These are phyloP conservation scores for Zophobas morio DNA, from an alignment of 1,140 invertebrate species.

Conservation along the genomic window DNA sequence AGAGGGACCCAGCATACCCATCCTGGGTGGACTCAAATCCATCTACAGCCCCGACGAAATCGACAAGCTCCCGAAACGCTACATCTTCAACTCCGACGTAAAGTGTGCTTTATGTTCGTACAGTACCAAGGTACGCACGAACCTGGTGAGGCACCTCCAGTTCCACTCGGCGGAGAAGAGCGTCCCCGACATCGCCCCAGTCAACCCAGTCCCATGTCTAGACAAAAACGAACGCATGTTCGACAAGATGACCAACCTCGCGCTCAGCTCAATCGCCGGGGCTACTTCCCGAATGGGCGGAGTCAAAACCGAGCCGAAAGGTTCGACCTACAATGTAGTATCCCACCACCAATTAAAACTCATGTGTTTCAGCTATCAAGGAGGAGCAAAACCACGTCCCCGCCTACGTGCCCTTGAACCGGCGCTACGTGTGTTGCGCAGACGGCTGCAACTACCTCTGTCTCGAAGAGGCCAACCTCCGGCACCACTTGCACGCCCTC, in stretches of 20 bases:
- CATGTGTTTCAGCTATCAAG: conserved; percentile 51
- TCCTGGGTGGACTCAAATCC: conserved; percentile 63
- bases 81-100: conserved; percentile 76
- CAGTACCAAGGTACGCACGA: conserved; percentile 80
- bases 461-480: conserved; percentile 79
- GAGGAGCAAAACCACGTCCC: conserved; percentile 68
- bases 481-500: conserved; percentile 80
- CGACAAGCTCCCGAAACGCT: conserved; percentile 74
- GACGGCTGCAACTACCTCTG: conserved; percentile 80
- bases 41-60: conserved; percentile 75
- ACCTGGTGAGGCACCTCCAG: conserved; percentile 81
- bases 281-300: conserved; percentile 65
- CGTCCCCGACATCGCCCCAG: conserved; percentile 75
- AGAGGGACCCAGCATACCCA: conserved; percentile 35
- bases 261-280: conserved; percentile 74
- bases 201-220: conserved; percentile 86
- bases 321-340: conserved; percentile 3
- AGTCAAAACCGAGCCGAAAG: conserved; percentile 46
- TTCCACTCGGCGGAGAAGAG: conserved; percentile 75
- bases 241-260: conserved; percentile 87
- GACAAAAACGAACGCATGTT: conserved; percentile 85
- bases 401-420: conserved; percentile 76
- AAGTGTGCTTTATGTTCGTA: conserved; percentile 79
- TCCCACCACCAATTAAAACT: too few relatives aligned
- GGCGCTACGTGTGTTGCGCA: conserved; percentile 80